A percentile compares a stretch with the other conserved stretches of the same genome.
These are phyloP conservation scores for Nanger granti DNA, from an alignment of 2,113 vertebrate species.

Conservation along the genomic window DNA sequence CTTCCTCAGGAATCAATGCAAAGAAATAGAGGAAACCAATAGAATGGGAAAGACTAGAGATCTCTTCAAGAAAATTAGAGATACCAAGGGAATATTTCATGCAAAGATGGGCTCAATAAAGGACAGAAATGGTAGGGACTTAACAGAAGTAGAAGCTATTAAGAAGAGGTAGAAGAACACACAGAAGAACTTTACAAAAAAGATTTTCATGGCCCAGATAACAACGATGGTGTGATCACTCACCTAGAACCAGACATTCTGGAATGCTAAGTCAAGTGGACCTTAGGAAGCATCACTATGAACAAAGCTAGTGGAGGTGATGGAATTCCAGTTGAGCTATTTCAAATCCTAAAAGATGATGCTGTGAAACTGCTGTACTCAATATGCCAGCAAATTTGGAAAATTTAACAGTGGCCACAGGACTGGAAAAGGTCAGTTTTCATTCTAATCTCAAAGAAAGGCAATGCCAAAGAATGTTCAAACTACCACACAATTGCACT, in stretches of 20 bases:
- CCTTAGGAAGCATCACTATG: neutral
- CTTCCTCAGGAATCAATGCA: neutral
- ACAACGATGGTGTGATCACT: neutral
- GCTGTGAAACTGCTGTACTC: neutral
- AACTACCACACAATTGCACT: neutral
- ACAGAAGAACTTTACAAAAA: neutral
- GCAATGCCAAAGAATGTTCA: neutral
- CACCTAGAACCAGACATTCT: neutral
- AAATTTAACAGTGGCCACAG: neutral
- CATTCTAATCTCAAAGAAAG: neutral
- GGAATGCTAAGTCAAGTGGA: neutral
- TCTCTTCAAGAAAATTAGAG: neutral
- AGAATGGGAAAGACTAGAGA: neutral
- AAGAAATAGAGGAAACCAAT: neutral
- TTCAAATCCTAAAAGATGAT: neutral
- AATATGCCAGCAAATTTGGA: neutral
- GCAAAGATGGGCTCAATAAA: neutral
- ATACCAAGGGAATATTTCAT: neutral
- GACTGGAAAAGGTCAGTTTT: neutral
- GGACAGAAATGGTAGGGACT: neutral
- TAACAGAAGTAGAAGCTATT: neutral
- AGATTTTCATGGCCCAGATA: neutral
- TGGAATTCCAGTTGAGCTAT: neutral
- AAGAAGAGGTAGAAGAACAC: neutral
- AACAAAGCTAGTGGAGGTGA: neutral